Conservation (phyloP, 2,888 invertebrate species). For the Epistrophe grossulariae region DNA sequence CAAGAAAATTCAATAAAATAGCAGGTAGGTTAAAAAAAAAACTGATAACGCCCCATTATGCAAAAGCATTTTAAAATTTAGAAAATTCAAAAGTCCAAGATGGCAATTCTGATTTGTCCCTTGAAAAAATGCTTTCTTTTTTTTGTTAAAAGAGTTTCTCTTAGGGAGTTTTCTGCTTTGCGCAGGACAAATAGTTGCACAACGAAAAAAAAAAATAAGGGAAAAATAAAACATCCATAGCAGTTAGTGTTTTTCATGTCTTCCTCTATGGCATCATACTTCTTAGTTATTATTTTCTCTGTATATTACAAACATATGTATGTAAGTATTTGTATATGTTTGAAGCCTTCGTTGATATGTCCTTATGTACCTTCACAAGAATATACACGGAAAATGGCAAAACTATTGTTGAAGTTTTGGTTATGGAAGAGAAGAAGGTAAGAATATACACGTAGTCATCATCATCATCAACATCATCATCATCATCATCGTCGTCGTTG, state of each 20-base stretch:
- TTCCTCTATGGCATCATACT: slow-evolving; percentile 58
- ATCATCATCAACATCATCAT: neutral
- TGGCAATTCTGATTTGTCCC: slow-evolving; percentile 1
- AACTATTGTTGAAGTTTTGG: slow-evolving; percentile 58
- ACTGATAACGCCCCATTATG: too few species aligned
- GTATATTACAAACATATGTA: slow-evolving; percentile 4
- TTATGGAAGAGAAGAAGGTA: slow-evolving; percentile 31
- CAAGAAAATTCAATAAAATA: too few species aligned
- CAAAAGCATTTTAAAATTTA: too few species aligned
- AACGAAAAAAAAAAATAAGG: slow-evolving; percentile 10
- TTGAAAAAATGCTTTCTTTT: neutral
- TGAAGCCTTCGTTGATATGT: slow-evolving; percentile 20
- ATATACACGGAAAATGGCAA: slow-evolving; percentile 4
- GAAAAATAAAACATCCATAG: slow-evolving; percentile 17
- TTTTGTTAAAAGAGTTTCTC: slow-evolving; percentile 10
- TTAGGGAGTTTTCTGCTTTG: slow-evolving; percentile 31
- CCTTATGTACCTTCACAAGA: slow-evolving; percentile 33
- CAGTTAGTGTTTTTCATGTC: slow-evolving; percentile 47
- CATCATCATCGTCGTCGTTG: slow-evolving; percentile 1
- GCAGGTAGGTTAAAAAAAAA: too few species aligned
- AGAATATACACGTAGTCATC: slow-evolving; percentile 33
- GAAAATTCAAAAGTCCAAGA: neutral
- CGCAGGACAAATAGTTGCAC: slow-evolving; percentile 63
- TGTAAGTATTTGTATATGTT: neutral
- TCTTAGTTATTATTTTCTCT: slow-evolving; percentile 25